A percentile compares a stretch with the other conserved stretches of the same genome.
phyloP scores from a whole-genome alignment of 2,797 vertebrate genomes.

The Anguilla megastoma region DNA sequence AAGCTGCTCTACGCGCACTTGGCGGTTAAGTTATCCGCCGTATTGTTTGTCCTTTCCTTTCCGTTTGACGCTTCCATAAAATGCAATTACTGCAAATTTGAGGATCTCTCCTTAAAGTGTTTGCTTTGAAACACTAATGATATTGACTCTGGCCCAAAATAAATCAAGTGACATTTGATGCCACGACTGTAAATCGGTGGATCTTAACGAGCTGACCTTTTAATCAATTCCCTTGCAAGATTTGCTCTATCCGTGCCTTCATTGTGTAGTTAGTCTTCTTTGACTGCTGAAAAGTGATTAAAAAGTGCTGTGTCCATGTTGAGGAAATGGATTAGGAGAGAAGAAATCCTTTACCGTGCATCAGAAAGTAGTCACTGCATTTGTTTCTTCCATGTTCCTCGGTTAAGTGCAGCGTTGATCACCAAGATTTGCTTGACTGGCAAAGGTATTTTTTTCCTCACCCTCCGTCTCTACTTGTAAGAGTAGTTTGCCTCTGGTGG shows the following conservation, averaged over 20 bases:
- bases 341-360: not conserved
- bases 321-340: not conserved
- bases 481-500: not conserved
- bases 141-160: slow-evolving; percentile 16
- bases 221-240: slow-evolving; percentile 31
- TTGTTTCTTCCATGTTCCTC: not conserved
- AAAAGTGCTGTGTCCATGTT: not conserved
- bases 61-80: not conserved
- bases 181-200: slow-evolving; percentile 23
- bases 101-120: not conserved
- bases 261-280: not conserved
- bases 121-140: slow-evolving; percentile 35
- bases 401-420: not conserved
- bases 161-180: slow-evolving; percentile 35
- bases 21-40: not conserved
- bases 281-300: slow-evolving; percentile 8
- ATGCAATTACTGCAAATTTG: not conserved
- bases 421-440: not conserved
- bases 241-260: not conserved
- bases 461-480: not conserved
- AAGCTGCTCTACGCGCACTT: not conserved
- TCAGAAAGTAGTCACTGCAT: not conserved
- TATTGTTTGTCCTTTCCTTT: not conserved
- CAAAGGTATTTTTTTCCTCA: not conserved
- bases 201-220: slow-evolving; percentile 38